A percentile compares a stretch with the other conserved stretches of the same genome.
Evolutionary conservation across 2,113 vertebrate species (phyloP).

Genomic region (Salminus brasiliensis): DNA sequence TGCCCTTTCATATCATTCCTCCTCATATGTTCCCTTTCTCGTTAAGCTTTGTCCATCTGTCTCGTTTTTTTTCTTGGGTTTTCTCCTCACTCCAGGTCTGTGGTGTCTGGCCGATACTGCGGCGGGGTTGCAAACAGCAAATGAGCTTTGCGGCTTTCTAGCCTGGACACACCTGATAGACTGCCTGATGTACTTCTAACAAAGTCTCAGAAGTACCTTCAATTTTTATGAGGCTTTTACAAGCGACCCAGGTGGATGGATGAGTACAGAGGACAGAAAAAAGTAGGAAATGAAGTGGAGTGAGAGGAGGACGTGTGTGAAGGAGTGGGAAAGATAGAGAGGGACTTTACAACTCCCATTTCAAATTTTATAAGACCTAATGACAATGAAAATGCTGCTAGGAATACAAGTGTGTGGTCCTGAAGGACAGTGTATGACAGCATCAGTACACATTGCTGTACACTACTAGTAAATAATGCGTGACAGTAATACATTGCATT

Average conservation of each 20-base stretch:
- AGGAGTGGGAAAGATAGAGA: conserved; percentile 1
- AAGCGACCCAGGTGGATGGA: neutral
- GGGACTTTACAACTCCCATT: conserved; percentile 18
- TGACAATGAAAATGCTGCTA: neutral
- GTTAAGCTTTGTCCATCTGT: neutral
- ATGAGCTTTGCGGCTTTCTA: neutral
- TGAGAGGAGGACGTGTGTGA: neutral
- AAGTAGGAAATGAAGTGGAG: neutral
- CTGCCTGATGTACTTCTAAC: conserved; percentile 3
- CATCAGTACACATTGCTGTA: neutral
- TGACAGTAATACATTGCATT: neutral
- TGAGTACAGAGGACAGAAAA: neutral
- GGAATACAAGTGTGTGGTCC: neutral
- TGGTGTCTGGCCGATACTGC: neutral
- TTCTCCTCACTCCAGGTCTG: neutral
- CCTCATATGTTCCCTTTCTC: neutral
- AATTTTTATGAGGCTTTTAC: conserved; percentile 8
- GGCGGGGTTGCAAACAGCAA: neutral
- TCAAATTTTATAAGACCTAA: conserved; percentile 6
- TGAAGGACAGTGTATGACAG: neutral
- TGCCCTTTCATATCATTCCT: conserved; percentile 10
- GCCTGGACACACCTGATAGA: neutral
- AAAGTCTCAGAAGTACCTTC: neutral
- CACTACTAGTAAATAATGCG: neutral
- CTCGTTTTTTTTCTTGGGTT: neutral